phyloP scores from a whole-genome alignment of 2,797 vertebrate species.

The Petrocephalus schoutedeni region DNA sequence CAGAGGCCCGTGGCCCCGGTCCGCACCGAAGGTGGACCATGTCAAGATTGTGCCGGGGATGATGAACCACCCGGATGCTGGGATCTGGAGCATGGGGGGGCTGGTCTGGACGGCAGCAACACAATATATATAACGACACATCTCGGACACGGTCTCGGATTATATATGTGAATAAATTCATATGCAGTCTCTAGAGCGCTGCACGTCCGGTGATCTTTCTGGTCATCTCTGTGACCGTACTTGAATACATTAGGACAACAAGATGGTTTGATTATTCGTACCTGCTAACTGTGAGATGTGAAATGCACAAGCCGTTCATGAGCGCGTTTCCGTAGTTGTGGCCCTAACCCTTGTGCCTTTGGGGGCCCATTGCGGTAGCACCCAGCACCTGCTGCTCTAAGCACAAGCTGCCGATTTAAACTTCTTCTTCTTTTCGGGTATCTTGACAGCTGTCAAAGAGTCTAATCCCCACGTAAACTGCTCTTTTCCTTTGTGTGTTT shows the following conservation, averaged over 20 bases:
- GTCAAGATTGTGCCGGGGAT: slow-evolving; percentile 23
- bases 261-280: not conserved
- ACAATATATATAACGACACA: not conserved
- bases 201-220: not conserved
- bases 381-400: not conserved
- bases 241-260: not conserved
- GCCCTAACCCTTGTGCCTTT: not conserved
- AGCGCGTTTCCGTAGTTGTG: not conserved
- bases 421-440: not conserved
- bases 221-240: not conserved
- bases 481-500: not conserved
- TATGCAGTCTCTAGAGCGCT: not conserved
- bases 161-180: not conserved
- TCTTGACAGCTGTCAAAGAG: slow-evolving; percentile 7
- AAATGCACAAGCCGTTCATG: not conserved
- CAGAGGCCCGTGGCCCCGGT: not conserved
- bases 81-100: not conserved
- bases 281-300: not conserved
- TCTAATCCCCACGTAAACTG: not conserved
- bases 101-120: slow-evolving; percentile 16
- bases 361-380: not conserved
- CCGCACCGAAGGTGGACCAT: slow-evolving; percentile 38
- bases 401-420: not conserved
- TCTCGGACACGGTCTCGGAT: not conserved
- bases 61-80: slow-evolving; percentile 27